These are phyloP conservation scores for Oreonectes daqikongensis DNA, from an alignment of 2,797 vertebrate genomes.

Conservation along the genomic window DNA sequence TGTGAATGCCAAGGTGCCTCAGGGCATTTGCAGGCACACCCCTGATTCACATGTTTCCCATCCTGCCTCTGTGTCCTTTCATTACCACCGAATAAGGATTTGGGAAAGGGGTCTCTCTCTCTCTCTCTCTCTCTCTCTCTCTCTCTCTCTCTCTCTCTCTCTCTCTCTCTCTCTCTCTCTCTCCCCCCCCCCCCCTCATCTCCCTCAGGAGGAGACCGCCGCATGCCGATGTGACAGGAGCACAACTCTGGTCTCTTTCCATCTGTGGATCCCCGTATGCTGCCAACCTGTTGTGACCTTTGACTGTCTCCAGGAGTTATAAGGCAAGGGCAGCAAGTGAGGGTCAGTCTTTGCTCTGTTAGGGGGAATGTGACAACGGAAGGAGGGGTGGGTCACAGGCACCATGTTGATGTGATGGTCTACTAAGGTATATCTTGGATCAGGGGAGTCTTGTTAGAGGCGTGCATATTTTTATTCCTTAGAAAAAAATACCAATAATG, in stretches of 20 bases:
- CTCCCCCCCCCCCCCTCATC: not conserved
- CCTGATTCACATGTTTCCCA: constrained; percentile 44
- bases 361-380: constrained; percentile 20
- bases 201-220: constrained; percentile 38
- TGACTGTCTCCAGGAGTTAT: constrained; percentile 76
- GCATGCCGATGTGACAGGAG: constrained; percentile 67
- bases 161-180: constrained; percentile 9
- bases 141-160: not conserved
- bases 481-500: too few species aligned
- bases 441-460: constrained; percentile 20
- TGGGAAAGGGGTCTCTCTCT: constrained; percentile 19
- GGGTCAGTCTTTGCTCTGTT: constrained; percentile 36
- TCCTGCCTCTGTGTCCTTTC: constrained; percentile 33
- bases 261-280: constrained; percentile 76
- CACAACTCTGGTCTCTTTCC: constrained; percentile 64
- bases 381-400: constrained; percentile 29
- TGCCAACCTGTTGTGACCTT: constrained; percentile 69
- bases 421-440: constrained; percentile 14
- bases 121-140: not conserved
- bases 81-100: constrained; percentile 42
- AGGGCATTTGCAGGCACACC: constrained; percentile 60
- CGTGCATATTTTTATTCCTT: constrained; percentile 25
- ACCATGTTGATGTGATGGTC: constrained; percentile 26
- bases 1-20: constrained; percentile 53
- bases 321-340: constrained; percentile 67